phyloP scores from a whole-genome alignment of 1,140 invertebrate genomes.

The Ephestia elutella region DNA sequence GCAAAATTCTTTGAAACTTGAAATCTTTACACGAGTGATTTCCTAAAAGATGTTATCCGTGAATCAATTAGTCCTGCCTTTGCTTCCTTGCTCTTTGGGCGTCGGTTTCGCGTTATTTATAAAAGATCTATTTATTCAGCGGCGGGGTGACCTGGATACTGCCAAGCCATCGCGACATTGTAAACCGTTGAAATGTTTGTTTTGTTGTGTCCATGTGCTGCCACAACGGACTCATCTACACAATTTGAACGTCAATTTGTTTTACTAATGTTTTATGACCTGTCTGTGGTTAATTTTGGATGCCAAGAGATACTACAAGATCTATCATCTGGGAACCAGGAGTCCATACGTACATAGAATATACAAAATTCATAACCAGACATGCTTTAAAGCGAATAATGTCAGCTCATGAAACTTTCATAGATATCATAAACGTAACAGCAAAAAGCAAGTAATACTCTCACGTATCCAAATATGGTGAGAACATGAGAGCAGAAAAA shows the following conservation, averaged over 20 bases:
- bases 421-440: neutral
- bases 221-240: neutral
- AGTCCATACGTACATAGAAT: too few species aligned
- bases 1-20: neutral
- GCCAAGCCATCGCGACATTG: constrained; percentile 37
- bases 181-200: constrained; percentile 10
- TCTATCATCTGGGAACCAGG: too few species aligned
- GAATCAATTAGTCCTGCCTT: neutral
- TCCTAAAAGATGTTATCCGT: constrained; percentile 2
- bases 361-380: too few species aligned
- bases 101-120: constrained; percentile 55
- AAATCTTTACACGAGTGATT: constrained; percentile 17
- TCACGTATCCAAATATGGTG: neutral
- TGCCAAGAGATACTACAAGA: too few species aligned
- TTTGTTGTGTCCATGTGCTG: constrained; percentile 6
- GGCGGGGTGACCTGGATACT: constrained; percentile 58
- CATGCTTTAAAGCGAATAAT: neutral
- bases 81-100: constrained; percentile 8
- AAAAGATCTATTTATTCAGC: constrained; percentile 69
- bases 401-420: neutral
- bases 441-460: neutral
- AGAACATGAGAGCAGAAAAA: neutral
- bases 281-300: too few species aligned
- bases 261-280: constrained; percentile 1
- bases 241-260: neutral